These are phyloP conservation scores for Napeogenes sylphis DNA, from an alignment of 2,888 invertebrate genomes.

Conservation along the genomic window DNA sequence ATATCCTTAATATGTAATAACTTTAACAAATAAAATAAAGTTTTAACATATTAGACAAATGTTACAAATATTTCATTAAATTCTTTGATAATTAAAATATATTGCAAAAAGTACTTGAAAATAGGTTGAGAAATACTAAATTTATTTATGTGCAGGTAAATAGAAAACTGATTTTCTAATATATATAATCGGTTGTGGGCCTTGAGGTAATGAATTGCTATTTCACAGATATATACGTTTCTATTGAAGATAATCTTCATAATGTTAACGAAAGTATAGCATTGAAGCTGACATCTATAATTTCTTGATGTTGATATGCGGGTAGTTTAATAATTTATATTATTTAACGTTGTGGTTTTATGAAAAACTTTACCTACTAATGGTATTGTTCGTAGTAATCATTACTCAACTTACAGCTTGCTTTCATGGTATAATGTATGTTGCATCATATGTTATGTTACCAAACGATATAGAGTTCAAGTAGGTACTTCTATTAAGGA, in stretches of 20 bases:
- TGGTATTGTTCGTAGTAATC: neutral
- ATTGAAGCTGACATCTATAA: neutral
- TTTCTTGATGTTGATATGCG: neutral
- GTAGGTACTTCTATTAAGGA: slow-evolving; percentile 30
- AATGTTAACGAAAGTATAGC: slow-evolving; percentile 4
- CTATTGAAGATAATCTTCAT: slow-evolving; percentile 12
- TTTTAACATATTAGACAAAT: no score
- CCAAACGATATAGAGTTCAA: slow-evolving; percentile 24
- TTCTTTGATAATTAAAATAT: neutral
- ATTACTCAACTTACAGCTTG: slow-evolving; percentile 14
- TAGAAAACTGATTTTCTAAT: neutral
- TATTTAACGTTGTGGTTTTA: neutral
- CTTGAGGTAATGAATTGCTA: neutral
- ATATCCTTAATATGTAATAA: no score
- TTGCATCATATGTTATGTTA: slow-evolving; percentile 15
- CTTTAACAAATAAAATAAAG: no score
- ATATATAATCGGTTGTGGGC: neutral
- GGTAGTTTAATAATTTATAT: neutral
- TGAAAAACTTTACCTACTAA: neutral
- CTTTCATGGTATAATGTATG: slow-evolving; percentile 17
- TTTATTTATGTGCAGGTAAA: neutral
- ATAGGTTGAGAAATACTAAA: neutral
- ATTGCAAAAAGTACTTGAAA: neutral
- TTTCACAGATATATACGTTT: neutral
- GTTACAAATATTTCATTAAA: no score